phyloP scores from a whole-genome alignment of 2,113 vertebrate genomes.

The Chloebia gouldiae region DNA sequence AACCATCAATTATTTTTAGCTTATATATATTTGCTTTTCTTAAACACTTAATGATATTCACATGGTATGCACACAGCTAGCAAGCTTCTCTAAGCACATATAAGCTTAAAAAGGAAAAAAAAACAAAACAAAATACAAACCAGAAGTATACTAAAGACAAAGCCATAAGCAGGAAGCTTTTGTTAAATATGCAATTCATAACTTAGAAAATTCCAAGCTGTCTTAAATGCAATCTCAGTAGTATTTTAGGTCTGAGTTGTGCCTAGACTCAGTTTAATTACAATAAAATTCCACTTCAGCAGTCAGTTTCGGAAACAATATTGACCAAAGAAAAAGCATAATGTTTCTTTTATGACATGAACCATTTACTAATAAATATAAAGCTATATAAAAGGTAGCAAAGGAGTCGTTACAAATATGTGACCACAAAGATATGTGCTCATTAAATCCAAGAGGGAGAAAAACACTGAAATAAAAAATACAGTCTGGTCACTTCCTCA shows the following conservation, averaged over 20 bases:
- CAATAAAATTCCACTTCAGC: not conserved
- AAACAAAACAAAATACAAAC: not conserved
- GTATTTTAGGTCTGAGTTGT: not conserved
- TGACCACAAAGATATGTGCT: not conserved
- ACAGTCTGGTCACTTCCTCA: not conserved
- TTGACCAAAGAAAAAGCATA: not conserved
- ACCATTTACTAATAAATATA: not conserved
- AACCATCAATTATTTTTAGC: not conserved
- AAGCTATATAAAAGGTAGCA: not conserved
- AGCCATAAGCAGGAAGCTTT: not conserved
- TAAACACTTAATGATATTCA: not conserved
- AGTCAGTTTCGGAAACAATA: not conserved
- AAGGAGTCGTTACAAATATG: not conserved
- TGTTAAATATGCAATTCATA: not conserved
- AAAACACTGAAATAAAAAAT: not conserved
- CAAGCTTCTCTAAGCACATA: not conserved
- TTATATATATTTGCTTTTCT: not conserved
- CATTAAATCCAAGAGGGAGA: not conserved
- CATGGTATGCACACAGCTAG: not conserved
- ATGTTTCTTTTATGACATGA: slow-evolving; percentile 15
- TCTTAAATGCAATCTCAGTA: not conserved
- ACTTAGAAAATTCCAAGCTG: not conserved
- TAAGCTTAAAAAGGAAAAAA: not conserved
- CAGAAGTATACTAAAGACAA: not conserved
- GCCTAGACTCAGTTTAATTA: slow-evolving; percentile 12